Evolutionary conservation across 1,140 invertebrate species (phyloP), one percentile per base, ranked within the genome.

Genomic region (Drosophila lowei): DNA sequence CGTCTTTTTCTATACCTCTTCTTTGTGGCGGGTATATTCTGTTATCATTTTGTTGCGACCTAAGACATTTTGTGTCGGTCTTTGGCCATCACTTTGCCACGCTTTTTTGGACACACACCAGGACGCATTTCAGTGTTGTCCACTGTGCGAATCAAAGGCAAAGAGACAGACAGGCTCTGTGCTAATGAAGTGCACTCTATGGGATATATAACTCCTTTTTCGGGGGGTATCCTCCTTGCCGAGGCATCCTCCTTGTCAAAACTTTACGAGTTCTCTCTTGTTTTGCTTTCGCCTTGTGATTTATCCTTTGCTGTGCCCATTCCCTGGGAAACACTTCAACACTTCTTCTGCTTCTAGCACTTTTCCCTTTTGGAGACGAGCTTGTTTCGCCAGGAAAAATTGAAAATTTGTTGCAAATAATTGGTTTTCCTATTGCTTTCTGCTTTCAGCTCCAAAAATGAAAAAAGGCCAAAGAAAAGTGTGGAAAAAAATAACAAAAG

Each of bases 351-450:
- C 8, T 30, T 30, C 30, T 9, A 8, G 30, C 30, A 30, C 8
- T 13, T 41, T 47, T 30, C 18, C 5, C 11, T 18, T 11, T 23
- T 30, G 59, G 15, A 63, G 60, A 38, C 34, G 4, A 38, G 34
- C 34, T 38, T 38, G 54, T 62, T 54, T 60, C 15, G 38, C 52
- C 57, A 50, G 59, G 13, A 49, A 11, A 66, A 79, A 61, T 63
- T 48, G 48, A n/a, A 58, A 62, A 78, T 73, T 68, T 55, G 52
- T 57, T 55, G 23, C 42, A 21, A 61, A 49, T 77, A 78, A 83
- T 83, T 81, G 68, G 64, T 65, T 83, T 79, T 78, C 38, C 18
- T 18, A 21, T 43, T 46, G 13, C 21, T 44, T 54, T 41, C 7
- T 13, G 18, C n/a, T 18, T 44, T 44, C 28, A 30, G 30, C 30